Conservation (phyloP, 1,140 invertebrate species). For the Idris sp. region DNA sequence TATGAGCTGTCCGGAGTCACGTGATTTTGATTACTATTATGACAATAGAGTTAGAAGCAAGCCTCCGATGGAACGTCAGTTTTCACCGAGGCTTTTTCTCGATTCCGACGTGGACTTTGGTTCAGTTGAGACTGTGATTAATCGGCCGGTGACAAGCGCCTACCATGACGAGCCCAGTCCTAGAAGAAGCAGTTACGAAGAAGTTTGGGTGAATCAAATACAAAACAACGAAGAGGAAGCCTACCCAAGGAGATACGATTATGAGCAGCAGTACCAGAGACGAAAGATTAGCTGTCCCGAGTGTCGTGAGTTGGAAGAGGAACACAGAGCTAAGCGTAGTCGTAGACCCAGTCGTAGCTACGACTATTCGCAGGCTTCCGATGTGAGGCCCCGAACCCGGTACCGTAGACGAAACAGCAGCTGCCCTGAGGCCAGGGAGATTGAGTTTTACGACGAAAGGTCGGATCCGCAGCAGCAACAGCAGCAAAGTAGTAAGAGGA, state of each 20-base stretch:
- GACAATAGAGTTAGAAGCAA: constrained; percentile 16
- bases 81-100: constrained; percentile 58
- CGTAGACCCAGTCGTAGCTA: constrained; percentile 24
- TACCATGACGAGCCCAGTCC: constrained; percentile 13
- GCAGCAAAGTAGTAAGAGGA: constrained; percentile 72
- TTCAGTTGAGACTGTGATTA: constrained; percentile 72
- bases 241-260: constrained; percentile 49
- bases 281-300: constrained; percentile 70
- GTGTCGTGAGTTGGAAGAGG: constrained; percentile 65
- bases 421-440: constrained; percentile 71
- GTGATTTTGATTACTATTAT: constrained; percentile 47
- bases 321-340: constrained; percentile 37
- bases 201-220: constrained; percentile 23
- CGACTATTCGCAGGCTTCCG: constrained; percentile 11
- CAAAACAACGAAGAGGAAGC: no score
- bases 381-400: constrained; percentile 40
- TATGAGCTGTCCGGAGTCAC: constrained; percentile 72
- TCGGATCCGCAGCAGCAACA: constrained; percentile 48
- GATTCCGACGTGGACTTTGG: constrained; percentile 74
- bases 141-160: constrained; percentile 30
- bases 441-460: constrained; percentile 65
- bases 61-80: constrained; percentile 24
- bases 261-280: constrained; percentile 10
- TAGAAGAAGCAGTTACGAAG: constrained; percentile 32
- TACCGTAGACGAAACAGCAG: constrained; percentile 73